Evolutionary conservation across 2,888 invertebrate genomes (phyloP).

Genomic region (Pammene fasciana): DNA sequence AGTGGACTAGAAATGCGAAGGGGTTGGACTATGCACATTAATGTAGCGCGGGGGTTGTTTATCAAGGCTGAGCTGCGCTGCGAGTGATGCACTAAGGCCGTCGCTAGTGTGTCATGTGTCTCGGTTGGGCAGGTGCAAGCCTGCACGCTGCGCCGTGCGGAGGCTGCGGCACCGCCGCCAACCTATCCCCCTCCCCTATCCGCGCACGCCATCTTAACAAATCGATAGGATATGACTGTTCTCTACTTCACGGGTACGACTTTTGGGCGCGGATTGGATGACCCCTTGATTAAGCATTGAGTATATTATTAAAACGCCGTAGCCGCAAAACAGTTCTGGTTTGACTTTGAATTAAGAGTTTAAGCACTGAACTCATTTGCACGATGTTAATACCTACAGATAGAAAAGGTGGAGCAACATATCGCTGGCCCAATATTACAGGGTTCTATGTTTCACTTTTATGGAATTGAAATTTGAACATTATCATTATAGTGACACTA

Average conservation of each 20-base stretch:
- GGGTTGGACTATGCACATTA: constrained; percentile 2
- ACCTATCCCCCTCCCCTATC: constrained; percentile 57
- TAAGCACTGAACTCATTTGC: neutral
- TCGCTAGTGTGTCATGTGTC: constrained; percentile 63
- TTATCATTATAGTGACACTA: too few relatives aligned
- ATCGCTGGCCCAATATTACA: too few relatives aligned
- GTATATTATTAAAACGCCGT: neutral
- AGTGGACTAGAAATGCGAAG: neutral
- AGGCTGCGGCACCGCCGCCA: constrained; percentile 68
- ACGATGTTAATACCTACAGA: neutral
- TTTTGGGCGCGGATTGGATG: constrained; percentile 80
- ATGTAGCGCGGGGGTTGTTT: constrained; percentile 25
- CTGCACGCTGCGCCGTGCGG: constrained; percentile 78
- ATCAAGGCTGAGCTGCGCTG: constrained; percentile 13
- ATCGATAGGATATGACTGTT: constrained; percentile 85
- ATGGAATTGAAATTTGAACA: too few relatives aligned
- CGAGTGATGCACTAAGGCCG: constrained; percentile 46
- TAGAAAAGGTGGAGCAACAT: neutral
- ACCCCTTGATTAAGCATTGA: constrained; percentile 75
- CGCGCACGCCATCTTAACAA: constrained; percentile 83
- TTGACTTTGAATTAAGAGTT: neutral
- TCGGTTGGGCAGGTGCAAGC: constrained; percentile 74
- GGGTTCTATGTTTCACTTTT: too few relatives aligned
- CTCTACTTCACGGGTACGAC: constrained; percentile 81
- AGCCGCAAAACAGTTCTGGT: neutral